A percentile compares a stretch with the other conserved stretches of the same genome.
Conservation (phyloP, 2,888 invertebrate species). For the Phortica magna region DNA sequence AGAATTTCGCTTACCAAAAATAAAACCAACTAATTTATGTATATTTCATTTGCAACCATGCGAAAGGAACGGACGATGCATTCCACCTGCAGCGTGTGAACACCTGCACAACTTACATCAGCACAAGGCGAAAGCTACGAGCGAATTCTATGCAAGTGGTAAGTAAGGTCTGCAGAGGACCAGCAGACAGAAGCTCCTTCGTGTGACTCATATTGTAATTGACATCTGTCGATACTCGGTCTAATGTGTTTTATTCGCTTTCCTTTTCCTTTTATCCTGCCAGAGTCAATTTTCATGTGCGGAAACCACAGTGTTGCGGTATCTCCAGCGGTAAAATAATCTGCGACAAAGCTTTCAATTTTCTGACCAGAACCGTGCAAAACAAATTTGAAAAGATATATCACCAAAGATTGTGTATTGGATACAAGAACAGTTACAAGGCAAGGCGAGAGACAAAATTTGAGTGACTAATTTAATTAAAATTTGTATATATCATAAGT, state of each 20-base stretch:
- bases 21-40: neutral
- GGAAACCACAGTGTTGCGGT: conserved; percentile 77
- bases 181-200: neutral
- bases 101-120: conserved; percentile 83
- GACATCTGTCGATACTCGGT: neutral
- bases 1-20: conserved; percentile 34
- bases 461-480: neutral
- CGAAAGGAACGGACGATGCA: conserved; percentile 78
- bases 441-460: neutral
- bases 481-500: neutral
- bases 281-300: conserved; percentile 78
- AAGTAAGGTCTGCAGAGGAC: conserved; percentile 46
- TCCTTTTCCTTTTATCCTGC: neutral
- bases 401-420: conserved; percentile 35
- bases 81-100: conserved; percentile 82
- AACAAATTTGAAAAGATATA: neutral
- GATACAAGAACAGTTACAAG: conserved; percentile 9
- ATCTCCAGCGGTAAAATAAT: conserved; percentile 59
- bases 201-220: neutral
- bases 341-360: neutral
- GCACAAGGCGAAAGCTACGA: conserved; percentile 79
- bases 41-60: neutral
- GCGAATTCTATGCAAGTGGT: conserved; percentile 76
- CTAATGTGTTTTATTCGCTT: neutral
- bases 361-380: neutral